Base-by-base conservation (phyloP, 2,113 vertebrate species). In the Tenrec ecaudatus region DNA sequence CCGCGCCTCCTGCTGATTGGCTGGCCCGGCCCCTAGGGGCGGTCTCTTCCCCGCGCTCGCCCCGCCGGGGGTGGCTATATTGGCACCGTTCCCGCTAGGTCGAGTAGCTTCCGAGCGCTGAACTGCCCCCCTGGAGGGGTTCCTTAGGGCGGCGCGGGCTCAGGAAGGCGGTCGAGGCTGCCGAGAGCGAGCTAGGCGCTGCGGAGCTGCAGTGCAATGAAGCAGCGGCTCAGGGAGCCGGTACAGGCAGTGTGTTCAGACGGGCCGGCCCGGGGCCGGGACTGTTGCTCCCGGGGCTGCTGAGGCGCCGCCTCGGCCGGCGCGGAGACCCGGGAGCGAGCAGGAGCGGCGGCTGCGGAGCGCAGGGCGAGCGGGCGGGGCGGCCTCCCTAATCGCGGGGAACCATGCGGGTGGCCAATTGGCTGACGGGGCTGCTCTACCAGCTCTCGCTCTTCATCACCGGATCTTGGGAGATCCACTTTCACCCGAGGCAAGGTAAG, bases 401-500 rank as follows among this genome's bases (percentile, higher is more conserved):
- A 94, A 33, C 92, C 96, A 97, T 96, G 96, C 85, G 98, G 98
- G 97, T 97, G 98, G 98, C 98, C 98, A 97, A 98, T 96, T 98
- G 98, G 98, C 98, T 99, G 79, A 29, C 96, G 62, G 90, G 97
- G 98, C 98, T 99, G 97, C 98, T 98, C 97, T 99, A 97, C 97
- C 98, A 98, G 92, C 97, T 99, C 96, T 98, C 98, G 96, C 97
- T 98, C 66, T 98, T 99, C 94, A 92, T 98, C 97, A 47, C 97
- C 92, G 97, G 85, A 86, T 97, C 98, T 22, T 96, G 98, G 97
- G 98, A 98, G 90, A 81, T 98, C 89, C 98, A 97, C 94, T 97
- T 99, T 95, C 99, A 99, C 97, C 99, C 99, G 40, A 98, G 98
- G 95, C 99, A 99, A 99, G 99, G 99, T 99, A 98, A 97, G 92